These are phyloP conservation scores for Marronus borbonicus DNA, from an alignment of 2,888 invertebrate species.

Conservation along the genomic window DNA sequence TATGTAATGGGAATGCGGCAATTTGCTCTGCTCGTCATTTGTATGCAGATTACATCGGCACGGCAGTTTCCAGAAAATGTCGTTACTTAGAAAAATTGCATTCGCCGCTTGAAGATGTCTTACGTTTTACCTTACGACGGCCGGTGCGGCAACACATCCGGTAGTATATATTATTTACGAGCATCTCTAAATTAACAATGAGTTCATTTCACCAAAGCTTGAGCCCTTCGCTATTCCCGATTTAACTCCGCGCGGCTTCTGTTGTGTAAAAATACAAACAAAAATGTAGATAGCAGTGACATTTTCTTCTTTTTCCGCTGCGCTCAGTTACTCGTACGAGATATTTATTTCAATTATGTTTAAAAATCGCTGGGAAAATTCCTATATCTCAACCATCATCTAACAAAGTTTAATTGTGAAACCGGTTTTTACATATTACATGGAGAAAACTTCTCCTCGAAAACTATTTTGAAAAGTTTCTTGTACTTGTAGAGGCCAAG, in stretches of 20 bases:
- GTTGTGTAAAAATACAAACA: background rate
- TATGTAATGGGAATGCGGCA: background rate
- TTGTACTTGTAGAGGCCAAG: too few relatives aligned
- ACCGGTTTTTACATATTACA: background rate
- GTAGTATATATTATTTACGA: slow-evolving; percentile 15
- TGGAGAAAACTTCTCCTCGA: background rate
- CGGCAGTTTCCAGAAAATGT: slow-evolving; percentile 5
- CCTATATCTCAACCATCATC: background rate
- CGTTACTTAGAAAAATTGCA: slow-evolving; percentile 21
- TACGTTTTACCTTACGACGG: background rate
- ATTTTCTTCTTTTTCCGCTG: background rate
- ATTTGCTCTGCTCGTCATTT: background rate
- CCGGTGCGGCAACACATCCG: background rate
- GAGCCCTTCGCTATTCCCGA: background rate
- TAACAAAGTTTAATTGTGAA: background rate
- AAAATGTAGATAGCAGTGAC: background rate
- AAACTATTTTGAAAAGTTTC: too few relatives aligned
- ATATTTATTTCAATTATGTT: slow-evolving; percentile 9
- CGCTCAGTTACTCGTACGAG: background rate
- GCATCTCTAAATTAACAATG: slow-evolving; percentile 12
- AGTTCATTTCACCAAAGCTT: slow-evolving; percentile 9
- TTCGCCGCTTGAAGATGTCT: background rate
- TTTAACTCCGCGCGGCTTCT: background rate
- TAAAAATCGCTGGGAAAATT: background rate
- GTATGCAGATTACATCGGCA: slow-evolving; percentile 6